Conservation (phyloP, 2,113 vertebrate species). For the Alexandromys fortis region DNA sequence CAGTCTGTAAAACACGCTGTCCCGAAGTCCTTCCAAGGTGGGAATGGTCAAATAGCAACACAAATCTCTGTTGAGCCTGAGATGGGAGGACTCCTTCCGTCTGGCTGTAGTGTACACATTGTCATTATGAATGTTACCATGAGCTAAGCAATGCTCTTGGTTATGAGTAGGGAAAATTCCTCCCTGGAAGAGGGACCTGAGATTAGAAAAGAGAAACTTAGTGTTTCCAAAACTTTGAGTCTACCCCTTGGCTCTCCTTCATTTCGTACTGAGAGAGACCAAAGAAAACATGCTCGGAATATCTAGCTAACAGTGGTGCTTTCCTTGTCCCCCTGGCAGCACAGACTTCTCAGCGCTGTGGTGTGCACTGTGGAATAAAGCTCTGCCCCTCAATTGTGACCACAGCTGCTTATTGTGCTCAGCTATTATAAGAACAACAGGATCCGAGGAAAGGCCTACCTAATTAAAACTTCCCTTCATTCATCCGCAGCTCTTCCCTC, state of each 20-base stretch:
- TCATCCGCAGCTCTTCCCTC: background rate
- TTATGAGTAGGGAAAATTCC: background rate
- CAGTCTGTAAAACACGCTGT: constrained; percentile 18
- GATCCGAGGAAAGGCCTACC: background rate
- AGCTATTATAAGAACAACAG: background rate
- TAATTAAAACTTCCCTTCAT: background rate
- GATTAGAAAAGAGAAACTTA: background rate
- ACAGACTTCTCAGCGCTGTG: background rate
- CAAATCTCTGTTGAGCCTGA: background rate
- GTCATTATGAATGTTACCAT: background rate
- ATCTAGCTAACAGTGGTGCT: background rate
- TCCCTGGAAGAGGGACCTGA: background rate
- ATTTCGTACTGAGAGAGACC: background rate
- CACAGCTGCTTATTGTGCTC: background rate
- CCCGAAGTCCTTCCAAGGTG: background rate
- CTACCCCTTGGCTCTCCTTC: background rate
- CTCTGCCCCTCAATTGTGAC: background rate
- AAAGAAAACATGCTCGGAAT: background rate
- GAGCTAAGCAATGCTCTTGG: background rate
- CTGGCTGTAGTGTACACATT: accelerated
- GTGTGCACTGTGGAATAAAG: accelerated
- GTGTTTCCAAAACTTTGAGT: background rate
- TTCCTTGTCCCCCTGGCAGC: background rate
- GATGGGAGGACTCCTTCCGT: background rate
- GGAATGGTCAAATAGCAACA: background rate